These are phyloP conservation scores for Dyspetes luteomarginatus DNA, from an alignment of 2,888 invertebrate species.

Conservation along the genomic window DNA sequence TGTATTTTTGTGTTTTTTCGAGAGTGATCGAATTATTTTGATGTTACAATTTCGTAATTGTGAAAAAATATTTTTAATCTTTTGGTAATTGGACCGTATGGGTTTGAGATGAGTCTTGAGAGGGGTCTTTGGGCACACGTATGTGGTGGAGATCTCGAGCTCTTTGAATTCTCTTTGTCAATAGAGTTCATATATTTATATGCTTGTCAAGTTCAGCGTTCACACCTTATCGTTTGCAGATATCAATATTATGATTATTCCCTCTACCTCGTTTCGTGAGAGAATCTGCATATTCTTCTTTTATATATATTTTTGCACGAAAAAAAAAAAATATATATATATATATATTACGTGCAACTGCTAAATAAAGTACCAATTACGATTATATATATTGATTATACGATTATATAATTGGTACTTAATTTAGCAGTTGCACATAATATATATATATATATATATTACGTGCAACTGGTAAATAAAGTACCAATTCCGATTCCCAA, in stretches of 20 bases:
- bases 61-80: neutral
- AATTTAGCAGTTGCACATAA: too few relatives aligned
- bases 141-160: neutral
- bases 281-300: too few relatives aligned
- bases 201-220: slow-evolving; percentile 7
- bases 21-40: neutral
- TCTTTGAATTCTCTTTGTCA: slow-evolving; percentile 31
- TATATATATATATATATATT: slow-evolving; percentile 10
- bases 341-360: slow-evolving; percentile 7
- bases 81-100: too few relatives aligned
- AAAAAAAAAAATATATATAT: slow-evolving; percentile 16
- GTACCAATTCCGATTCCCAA: slow-evolving; percentile 12
- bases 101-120: too few relatives aligned
- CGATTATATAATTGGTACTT: too few relatives aligned
- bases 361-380: neutral
- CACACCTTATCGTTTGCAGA: slow-evolving; percentile 65
- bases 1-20: neutral
- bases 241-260: slow-evolving; percentile 70
- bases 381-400: slow-evolving; percentile 2
- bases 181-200: slow-evolving; percentile 11
- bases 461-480: neutral
- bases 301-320: neutral
- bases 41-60: neutral
- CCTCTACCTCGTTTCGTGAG: too few relatives aligned
- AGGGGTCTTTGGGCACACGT: too few relatives aligned